Evolutionary conservation across 2,113 vertebrate species (phyloP), one percentile per base, ranked within the genome.

Genomic region (Lophochroa leadbeateri): DNA sequence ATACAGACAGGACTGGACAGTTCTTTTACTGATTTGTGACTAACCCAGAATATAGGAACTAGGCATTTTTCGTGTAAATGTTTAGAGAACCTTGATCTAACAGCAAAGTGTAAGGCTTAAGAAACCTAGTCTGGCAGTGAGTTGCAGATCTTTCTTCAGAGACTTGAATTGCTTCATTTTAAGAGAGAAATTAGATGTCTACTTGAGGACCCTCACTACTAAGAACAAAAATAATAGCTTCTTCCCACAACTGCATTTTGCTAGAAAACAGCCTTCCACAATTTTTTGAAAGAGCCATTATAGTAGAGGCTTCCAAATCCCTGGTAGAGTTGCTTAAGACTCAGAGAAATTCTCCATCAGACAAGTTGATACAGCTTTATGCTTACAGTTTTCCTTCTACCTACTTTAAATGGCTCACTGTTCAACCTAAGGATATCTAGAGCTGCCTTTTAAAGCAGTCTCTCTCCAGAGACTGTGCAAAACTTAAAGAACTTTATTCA

Each of bases 331-430:
- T 78, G 24, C 50, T 88, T 63, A 87, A 89, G 41, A 31, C 60
- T 84, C 86, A 78, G 58, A 88, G 83, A 91, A 96, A 91, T 83
- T 86, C 91, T 95, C 49, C 6, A 31, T 61, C 58, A 67, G 33
- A 80, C 41, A 78, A 84, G 28, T 1, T 78, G 81, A 84, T 92
- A 27, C 13, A 68, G 20, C 41, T 92, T 88, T 86, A 78, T 20
- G 23, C 14, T 35, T 49, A 16, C 14, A 41, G 64, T 57, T 91
- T 90, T 80, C 21, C 11, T 91, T 86, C 52, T 49, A 25, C 46
- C 16, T 63, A 7, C 37, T 80, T 13, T 31, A 33, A 64, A 58
- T 17, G 44, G 44, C 24, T 83, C n/a, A 10, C 49, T 65, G 20
- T 31, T 70, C 53, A 70, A 25, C 18, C 2, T 24, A 44, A 67